These are phyloP conservation scores for Heliconius hortense DNA, from an alignment of 2,888 invertebrate genomes.

Conservation along the genomic window DNA sequence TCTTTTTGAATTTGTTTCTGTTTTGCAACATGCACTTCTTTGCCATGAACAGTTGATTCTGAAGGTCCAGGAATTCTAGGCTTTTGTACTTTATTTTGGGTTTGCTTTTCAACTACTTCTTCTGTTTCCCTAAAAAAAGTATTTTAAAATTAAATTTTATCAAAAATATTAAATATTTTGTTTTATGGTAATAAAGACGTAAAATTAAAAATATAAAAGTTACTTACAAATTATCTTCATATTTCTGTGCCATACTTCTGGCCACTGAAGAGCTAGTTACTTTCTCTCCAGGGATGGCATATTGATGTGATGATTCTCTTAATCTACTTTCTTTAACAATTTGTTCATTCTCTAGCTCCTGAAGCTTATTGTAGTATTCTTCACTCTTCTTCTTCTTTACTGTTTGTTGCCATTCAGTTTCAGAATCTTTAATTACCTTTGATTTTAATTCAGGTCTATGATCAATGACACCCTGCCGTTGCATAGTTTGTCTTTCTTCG, in stretches of 20 bases:
- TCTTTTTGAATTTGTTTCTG: slow-evolving; percentile 96
- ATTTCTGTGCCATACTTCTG: slow-evolving; percentile 93
- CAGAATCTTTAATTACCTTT: slow-evolving; percentile 86
- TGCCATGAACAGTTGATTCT: slow-evolving; percentile 93
- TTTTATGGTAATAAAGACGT: neutral
- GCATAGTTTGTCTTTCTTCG: slow-evolving; percentile 89
- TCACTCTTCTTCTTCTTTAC: slow-evolving; percentile 91
- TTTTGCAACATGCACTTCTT: slow-evolving; percentile 92
- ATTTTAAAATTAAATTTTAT: neutral
- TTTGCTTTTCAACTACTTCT: slow-evolving; percentile 74
- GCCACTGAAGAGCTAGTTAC: slow-evolving; percentile 88
- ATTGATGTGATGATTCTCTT: slow-evolving; percentile 90
- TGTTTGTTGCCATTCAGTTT: slow-evolving; percentile 92
- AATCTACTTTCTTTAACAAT: slow-evolving; percentile 90
- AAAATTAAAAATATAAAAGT: slow-evolving; percentile 3
- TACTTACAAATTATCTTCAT: slow-evolving; percentile 92
- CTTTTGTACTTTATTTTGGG: slow-evolving; percentile 75
- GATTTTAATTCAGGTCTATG: slow-evolving; percentile 84
- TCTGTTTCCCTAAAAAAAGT: slow-evolving; percentile 82
- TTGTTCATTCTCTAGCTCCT: slow-evolving; percentile 92
- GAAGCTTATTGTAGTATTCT: slow-evolving; percentile 91
- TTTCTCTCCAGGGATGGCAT: slow-evolving; percentile 92
- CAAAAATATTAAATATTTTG: neutral
- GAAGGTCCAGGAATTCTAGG: slow-evolving; percentile 87
- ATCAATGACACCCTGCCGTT: slow-evolving; percentile 85